Evolutionary conservation across 2,888 invertebrate species (phyloP), one percentile per base, ranked within the genome.

Genomic region (Polia nebulosa): DNA sequence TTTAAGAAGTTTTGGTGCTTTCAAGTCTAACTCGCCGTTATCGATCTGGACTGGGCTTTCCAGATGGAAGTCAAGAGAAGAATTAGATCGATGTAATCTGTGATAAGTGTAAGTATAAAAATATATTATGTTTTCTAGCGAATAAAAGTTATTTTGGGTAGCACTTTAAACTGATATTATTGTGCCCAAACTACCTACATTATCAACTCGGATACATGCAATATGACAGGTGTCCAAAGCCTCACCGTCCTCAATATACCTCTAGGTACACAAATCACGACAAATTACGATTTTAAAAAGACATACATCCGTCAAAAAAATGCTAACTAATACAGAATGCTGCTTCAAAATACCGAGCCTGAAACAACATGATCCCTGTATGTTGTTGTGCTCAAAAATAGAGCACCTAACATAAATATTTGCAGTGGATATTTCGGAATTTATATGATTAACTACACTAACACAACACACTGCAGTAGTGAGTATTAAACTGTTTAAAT

Each of bases 321-420:
- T 25, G 20, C 9, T 32, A 20, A 58, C 58, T n/a, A 17, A 58
- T 41, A 41, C 59, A 27, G 9, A 71, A 41, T 36, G 11, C 15
- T 34, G 15, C 15, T 36, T 15, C 22, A 36, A 62, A 51, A 72
- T 27, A 44, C 44, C 17, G 29, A 36, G 15, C 3, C 49, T 59
- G 34, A 71, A 68, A 71, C 27, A 70, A 68, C 29, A 61, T 13
- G 13, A 6, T n/a, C 22, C 52, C 22, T 22, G 22, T 17, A 7
- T 36, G 17, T 20, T n/a, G 44, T 20, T 20, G 49, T 9, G 44
- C 22, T 7, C 61, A 51, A 27, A 68, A 71, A 51, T 34, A 27
- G 20, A 17, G 5, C 15, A 22, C 6, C n/a, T 20, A 36, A 52
- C 29, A 61, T 17, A 29, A 61, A 36, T 61, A 61, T 52, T 71